Conservation (phyloP, 2,113 vertebrate species). For the Callochromis pleurospilus region DNA sequence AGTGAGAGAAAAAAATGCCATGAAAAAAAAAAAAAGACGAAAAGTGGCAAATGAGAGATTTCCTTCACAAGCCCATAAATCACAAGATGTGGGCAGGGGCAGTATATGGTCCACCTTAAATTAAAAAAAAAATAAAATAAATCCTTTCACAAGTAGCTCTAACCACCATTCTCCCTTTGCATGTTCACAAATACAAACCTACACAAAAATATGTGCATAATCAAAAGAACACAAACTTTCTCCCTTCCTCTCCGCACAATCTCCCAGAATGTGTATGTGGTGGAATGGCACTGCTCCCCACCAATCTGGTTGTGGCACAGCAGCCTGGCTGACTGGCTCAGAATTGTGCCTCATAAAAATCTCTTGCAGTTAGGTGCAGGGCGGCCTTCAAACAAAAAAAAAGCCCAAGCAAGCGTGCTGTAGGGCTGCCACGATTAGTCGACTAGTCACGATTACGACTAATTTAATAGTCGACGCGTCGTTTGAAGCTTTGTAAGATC, state of each 20-base stretch:
- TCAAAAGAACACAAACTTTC: background rate
- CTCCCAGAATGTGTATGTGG: conserved; percentile 54
- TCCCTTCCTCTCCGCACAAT: background rate
- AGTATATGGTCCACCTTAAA: conserved; percentile 21
- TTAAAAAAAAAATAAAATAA: background rate
- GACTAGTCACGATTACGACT: too few species aligned
- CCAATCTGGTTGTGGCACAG: conserved; percentile 37
- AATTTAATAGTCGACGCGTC: too few species aligned
- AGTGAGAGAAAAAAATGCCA: background rate
- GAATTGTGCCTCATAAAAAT: conserved; percentile 53
- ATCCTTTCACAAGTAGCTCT: conserved; percentile 36
- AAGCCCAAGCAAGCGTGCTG: too few species aligned
- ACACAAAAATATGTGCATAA: conserved; percentile 27
- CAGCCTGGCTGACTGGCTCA: conserved; percentile 43
- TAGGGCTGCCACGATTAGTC: too few species aligned
- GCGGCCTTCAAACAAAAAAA: conserved; percentile 43
- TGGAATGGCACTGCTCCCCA: conserved; percentile 36
- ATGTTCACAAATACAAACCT: conserved; percentile 18
- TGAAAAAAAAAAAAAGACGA: conserved; percentile 47
- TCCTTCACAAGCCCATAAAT: conserved; percentile 67
- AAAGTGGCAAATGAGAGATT: conserved; percentile 73
- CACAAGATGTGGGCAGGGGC: conserved; percentile 34
- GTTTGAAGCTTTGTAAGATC: too few species aligned
- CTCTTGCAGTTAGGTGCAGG: conserved; percentile 45
- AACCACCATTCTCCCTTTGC: conserved; percentile 29